These are phyloP conservation scores for Zootoca vivipara DNA, from an alignment of 2,113 vertebrate species.

Conservation along the genomic window DNA sequence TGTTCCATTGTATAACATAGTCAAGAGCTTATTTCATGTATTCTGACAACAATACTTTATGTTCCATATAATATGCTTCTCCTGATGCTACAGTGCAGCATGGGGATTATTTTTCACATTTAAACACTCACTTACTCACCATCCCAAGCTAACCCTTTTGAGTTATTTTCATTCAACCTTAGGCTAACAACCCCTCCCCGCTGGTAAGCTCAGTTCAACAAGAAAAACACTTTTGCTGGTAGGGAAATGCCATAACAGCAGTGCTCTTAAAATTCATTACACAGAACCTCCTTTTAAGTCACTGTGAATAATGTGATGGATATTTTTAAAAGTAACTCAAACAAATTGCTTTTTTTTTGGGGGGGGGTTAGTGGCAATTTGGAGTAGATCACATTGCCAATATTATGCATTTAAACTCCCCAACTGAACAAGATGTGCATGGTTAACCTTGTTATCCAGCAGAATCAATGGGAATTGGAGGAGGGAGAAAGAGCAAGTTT, in stretches of 20 bases:
- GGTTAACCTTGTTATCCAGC: no score
- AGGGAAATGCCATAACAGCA: neutral
- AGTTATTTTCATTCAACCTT: neutral
- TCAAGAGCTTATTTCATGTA: neutral
- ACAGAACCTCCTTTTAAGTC: neutral
- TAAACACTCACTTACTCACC: neutral
- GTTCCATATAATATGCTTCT: fast-evolving
- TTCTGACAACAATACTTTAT: neutral
- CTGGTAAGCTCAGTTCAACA: neutral
- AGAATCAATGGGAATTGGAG: no score
- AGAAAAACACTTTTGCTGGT: neutral
- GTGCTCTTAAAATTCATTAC: neutral
- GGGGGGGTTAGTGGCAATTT: no score
- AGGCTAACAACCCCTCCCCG: no score
- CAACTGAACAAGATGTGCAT: no score
- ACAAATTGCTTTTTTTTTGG: neutral
- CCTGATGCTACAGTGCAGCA: neutral
- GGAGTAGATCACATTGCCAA: no score
- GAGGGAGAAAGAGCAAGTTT: no score
- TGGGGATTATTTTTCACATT: fast-evolving
- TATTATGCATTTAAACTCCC: no score
- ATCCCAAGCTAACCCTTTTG: no score
- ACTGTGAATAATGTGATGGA: neutral
- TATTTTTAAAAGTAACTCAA: neutral
- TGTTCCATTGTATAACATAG: neutral